Conservation (phyloP, 2,113 vertebrate genomes). For the Solea senegalensis region DNA sequence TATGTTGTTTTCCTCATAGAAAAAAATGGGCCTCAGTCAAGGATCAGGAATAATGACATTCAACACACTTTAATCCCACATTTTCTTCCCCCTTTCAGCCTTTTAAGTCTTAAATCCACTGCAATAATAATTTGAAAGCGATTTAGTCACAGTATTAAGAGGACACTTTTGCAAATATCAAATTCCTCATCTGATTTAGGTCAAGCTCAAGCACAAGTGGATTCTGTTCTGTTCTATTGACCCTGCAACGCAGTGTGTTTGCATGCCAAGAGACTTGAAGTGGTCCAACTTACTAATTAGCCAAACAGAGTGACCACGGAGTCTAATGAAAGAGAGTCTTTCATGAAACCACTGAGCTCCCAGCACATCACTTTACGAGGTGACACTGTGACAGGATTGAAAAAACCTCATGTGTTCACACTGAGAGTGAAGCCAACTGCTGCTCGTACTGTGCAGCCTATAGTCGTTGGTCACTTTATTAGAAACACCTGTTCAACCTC, state of each 20-base stretch:
- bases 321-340: conserved; percentile 66
- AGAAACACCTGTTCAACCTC: too few species aligned
- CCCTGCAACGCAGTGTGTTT: conserved; percentile 31
- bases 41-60: not conserved
- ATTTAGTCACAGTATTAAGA: conserved; percentile 15
- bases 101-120: not conserved
- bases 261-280: conserved; percentile 72
- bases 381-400: conserved; percentile 30
- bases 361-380: conserved; percentile 34
- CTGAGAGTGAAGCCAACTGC: not conserved
- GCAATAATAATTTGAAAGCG: not conserved
- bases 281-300: conserved; percentile 60
- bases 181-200: conserved; percentile 32
- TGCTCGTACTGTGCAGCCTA: not conserved
- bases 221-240: conserved; percentile 25
- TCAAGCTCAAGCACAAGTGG: conserved; percentile 23
- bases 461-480: too few species aligned
- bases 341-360: conserved; percentile 57
- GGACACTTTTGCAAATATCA: conserved; percentile 5
- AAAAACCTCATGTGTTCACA: conserved; percentile 25
- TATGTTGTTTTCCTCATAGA: not conserved
- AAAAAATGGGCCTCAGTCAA: not conserved
- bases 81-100: conserved; percentile 5
- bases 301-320: conserved; percentile 47
- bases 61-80: not conserved